Base-by-base conservation (phyloP, 1,140 invertebrate species). In the Drosophila takahashii region DNA sequence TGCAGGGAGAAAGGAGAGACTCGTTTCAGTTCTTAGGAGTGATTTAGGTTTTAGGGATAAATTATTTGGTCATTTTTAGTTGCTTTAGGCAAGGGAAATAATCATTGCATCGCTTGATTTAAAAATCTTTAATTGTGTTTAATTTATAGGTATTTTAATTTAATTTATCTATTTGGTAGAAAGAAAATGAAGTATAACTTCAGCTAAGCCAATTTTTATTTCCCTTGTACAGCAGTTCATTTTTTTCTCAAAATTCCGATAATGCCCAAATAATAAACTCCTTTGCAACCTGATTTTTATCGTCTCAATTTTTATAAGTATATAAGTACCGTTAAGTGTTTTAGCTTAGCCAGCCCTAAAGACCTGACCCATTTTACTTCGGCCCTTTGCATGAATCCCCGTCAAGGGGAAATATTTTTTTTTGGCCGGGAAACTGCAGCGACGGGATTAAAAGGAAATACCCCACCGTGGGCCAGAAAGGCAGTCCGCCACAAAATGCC, bases 401-500 rank as follows among this genome's bases (percentile, higher is more conserved):
- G 37, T n/a, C 42, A 48, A 61, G 36, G 44, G 7, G 61, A 57
- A 26, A 26, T 59, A 4, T 16, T 16, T 39, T 29, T 71, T 64
- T 62, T 65, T 72, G 22, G 45, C 48, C 29, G 48, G 36, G 44
- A 41, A 79, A 64, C 66, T 84, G 81, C 81, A 79, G 13, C 60
- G 58, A 36, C 39, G 45, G 53, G 22, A 41, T 45, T 53, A 52
- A 60, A 57, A 36, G 37, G 54, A 41, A 70, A 69, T 47, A 16
- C 39, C 60, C 15, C 15, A 26, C 15, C 39, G 50, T 37, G 22
- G 26, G 27, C 41, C 65, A 37, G 53, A 41, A 75, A 51, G 39
- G 7, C 64, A n/a, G 37, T 15, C 59, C 51, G 51, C 81, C 62
- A 36, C 77, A 85, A 85, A 48, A 66, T 70, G 73, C 39, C 71